Evolutionary conservation across 2,113 vertebrate genomes (phyloP).

Genomic region (Neogobius melanostomus): DNA sequence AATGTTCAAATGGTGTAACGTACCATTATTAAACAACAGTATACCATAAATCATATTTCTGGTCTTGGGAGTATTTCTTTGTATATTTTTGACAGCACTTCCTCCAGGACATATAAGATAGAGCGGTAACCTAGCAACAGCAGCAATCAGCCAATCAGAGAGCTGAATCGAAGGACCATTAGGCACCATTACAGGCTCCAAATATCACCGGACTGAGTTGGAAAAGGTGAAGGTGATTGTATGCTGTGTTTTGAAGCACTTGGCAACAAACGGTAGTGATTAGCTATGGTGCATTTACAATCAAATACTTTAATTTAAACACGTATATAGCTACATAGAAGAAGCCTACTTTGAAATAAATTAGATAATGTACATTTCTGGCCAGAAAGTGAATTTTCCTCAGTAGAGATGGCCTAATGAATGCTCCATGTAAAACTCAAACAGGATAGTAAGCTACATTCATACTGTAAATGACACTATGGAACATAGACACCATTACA

Average conservation of each 20-base stretch:
- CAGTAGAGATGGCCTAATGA: too few relatives aligned
- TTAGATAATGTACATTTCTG: too few relatives aligned
- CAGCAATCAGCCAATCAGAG: slow-evolving; percentile 52
- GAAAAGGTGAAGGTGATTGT: background rate
- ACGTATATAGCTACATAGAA: too few relatives aligned
- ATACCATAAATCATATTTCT: background rate
- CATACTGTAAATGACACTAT: too few relatives aligned
- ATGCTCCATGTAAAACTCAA: too few relatives aligned
- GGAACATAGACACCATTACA: too few relatives aligned
- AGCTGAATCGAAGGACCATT: slow-evolving; percentile 40
- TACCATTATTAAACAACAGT: slow-evolving; percentile 70
- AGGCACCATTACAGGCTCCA: slow-evolving; percentile 29
- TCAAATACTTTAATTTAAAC: too few relatives aligned
- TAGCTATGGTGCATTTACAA: background rate
- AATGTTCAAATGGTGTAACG: slow-evolving; percentile 65
- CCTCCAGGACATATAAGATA: slow-evolving; percentile 26
- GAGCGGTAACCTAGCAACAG: slow-evolving; percentile 70
- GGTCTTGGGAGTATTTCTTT: slow-evolving; percentile 38
- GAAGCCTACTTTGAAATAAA: too few relatives aligned
- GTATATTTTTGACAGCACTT: slow-evolving; percentile 16
- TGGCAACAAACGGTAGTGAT: slow-evolving; percentile 27
- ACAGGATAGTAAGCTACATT: too few relatives aligned
- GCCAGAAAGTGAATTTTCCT: too few relatives aligned
- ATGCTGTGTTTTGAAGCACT: background rate
- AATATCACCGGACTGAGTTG: slow-evolving; percentile 10